Evolutionary conservation across 1,140 invertebrate species (phyloP).

Genomic region (Pentalonia nigronervosa): DNA sequence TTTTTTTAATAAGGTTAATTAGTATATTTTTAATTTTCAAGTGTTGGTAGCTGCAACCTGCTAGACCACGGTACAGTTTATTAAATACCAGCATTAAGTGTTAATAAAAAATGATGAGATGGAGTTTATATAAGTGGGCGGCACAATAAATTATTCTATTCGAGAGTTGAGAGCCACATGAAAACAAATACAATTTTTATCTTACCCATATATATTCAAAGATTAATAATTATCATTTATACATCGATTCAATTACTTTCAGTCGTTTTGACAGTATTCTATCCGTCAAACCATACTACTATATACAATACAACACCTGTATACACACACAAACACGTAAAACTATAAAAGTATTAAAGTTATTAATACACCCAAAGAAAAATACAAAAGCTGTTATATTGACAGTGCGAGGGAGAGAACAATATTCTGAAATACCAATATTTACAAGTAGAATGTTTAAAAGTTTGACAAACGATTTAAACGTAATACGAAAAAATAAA

Average conservation of each 20-base stretch:
- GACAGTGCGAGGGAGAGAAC: background rate
- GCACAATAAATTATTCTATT: background rate
- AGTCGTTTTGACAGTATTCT: background rate
- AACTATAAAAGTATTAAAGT: background rate
- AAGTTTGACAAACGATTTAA: constrained; percentile 19
- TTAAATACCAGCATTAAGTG: background rate
- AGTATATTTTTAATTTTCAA: background rate
- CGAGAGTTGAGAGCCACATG: background rate
- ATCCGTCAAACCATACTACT: background rate
- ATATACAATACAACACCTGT: background rate
- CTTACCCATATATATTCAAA: background rate
- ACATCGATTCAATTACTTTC: background rate
- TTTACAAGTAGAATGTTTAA: background rate
- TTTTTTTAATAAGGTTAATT: too few species aligned
- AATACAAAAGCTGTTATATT: background rate
- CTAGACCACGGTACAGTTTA: background rate
- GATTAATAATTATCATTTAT: background rate
- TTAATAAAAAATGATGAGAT: background rate
- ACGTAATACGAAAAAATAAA: background rate
- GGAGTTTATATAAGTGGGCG: background rate
- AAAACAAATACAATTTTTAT: background rate
- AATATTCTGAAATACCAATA: background rate
- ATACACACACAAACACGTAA: background rate
- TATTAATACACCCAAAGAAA: background rate
- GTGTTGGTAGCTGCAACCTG: background rate